Conservation (phyloP, 1,140 invertebrate species). For the Pseudachorutes palmiensis region DNA sequence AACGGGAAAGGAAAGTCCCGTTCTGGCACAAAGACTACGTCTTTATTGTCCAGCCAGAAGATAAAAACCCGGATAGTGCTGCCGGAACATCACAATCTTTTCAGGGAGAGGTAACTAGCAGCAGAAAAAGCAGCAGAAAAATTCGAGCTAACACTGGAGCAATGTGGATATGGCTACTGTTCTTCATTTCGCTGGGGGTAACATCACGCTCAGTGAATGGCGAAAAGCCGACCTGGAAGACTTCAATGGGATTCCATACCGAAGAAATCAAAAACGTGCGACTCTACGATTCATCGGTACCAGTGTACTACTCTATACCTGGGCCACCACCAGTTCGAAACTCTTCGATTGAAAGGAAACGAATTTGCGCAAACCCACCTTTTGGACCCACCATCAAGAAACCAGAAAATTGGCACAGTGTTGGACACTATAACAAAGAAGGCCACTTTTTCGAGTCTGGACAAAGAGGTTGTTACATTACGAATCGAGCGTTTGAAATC, state of each 20-base stretch:
- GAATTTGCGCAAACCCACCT: not conserved
- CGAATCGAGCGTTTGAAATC: not conserved
- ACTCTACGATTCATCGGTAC: not conserved
- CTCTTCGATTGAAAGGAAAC: not conserved
- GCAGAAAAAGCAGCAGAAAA: not conserved
- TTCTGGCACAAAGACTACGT: not conserved
- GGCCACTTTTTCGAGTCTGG: not conserved
- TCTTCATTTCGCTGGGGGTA: not conserved
- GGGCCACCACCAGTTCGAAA: not conserved
- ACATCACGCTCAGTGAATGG: too few species aligned
- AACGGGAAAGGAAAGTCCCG: not conserved
- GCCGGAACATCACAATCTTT: not conserved
- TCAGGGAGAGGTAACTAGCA: too few species aligned
- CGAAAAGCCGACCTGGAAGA: not conserved
- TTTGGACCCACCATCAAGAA: not conserved
- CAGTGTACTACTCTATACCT: not conserved
- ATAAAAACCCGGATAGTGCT: not conserved
- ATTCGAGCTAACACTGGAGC: not conserved
- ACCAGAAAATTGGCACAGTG: not conserved
- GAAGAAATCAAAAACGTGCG: not conserved
- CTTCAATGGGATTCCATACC: not conserved
- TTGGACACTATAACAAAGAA: not conserved
- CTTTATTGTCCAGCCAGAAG: not conserved
- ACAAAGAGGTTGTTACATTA: not conserved
- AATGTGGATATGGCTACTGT: not conserved